Base-by-base conservation (phyloP, 2,888 invertebrate genomes). In the Acronicta leporina region DNA sequence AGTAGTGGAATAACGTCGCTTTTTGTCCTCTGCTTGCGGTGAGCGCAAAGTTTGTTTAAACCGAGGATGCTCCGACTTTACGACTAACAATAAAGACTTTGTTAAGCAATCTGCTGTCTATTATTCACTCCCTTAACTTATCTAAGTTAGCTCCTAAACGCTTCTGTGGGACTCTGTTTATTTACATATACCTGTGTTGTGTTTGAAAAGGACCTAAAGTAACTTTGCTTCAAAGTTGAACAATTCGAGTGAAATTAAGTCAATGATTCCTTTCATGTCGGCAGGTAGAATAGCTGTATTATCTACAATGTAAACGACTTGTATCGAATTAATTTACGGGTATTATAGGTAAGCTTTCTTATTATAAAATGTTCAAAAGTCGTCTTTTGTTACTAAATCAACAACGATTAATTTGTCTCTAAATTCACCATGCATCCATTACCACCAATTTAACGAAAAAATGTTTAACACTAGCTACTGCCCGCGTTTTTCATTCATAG, bases 51-150 rank as follows among this genome's bases (percentile, higher is more conserved):
- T 79, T 85, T 79, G 84, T 81, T 59, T 81, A 80, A 75, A 70
- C 74, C 66, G 62, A 75, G 78, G 74, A 73, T 73, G 68, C 58
- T 68, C 62, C 61, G 73, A 80, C 75, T 82, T 83, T 66, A 70
- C 60, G 68, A 60, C 65, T 63, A 75, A 79, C 84, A 86, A 84
- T 82, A 81, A 84, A 83, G 80, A 81, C 80, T 83, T 82, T 81
- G 84, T 83, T 81, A 81, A 80, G 74, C 82, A 86, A 87, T 84
- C 83, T 80, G 79, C 62, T 70, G 75, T 77, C 80, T 80, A 83
- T 86, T 86, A 84, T 86, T 82, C 81, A 76, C 80, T 78, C 72
- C 73, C 73, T 70, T 74, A 74, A 81, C 73, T 83, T 87, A 79
- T 83, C 80, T 70, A 73, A 70, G 59, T 82, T 73, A 55, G 56